These are phyloP conservation scores for Candoia aspera DNA, from an alignment of 2,113 vertebrate genomes.

Conservation along the genomic window DNA sequence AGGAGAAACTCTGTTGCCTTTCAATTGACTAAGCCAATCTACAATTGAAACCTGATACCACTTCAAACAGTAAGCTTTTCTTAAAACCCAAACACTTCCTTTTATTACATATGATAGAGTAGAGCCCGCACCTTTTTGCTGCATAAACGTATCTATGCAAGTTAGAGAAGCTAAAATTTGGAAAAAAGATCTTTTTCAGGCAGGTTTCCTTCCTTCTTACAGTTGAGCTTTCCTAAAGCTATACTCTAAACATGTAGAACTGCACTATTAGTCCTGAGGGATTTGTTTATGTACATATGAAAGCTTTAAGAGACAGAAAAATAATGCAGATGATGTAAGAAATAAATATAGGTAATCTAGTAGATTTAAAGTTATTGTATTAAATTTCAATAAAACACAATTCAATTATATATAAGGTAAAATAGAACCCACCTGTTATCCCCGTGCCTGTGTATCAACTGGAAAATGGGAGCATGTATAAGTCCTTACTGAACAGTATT, in stretches of 20 bases:
- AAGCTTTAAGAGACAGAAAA: background rate
- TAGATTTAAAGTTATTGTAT: background rate
- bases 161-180: background rate
- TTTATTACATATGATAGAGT: background rate
- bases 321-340: background rate
- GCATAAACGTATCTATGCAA: background rate
- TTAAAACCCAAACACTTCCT: constrained; percentile 13
- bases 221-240: background rate
- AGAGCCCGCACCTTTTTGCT: background rate
- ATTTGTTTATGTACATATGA: background rate
- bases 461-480: background rate
- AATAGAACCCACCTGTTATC: background rate
- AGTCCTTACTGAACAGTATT: background rate
- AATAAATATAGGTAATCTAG: background rate
- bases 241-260: fast-evolving
- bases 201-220: background rate
- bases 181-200: background rate
- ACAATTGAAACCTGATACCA: background rate
- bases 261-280: background rate
- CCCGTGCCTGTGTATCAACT: background rate
- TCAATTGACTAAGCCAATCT: constrained; percentile 29
- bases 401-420: background rate
- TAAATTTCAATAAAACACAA: background rate
- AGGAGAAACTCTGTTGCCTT: constrained; percentile 46
- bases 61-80: constrained; percentile 17